Evolutionary conservation across 1,140 invertebrate genomes (phyloP).

Genomic region (Melanaphis sacchari): DNA sequence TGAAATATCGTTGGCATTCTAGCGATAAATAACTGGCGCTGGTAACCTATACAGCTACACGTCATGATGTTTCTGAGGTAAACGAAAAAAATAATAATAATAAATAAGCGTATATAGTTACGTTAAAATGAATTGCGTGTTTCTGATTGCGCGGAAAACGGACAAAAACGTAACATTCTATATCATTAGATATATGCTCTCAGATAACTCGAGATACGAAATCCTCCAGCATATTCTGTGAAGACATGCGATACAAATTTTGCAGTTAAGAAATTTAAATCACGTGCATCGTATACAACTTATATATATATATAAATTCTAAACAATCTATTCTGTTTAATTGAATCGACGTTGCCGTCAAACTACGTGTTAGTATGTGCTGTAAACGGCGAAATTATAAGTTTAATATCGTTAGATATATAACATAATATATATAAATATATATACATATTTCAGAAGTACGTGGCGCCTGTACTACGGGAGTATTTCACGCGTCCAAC

Average conservation of each 20-base stretch:
- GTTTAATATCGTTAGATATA: neutral
- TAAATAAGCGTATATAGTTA: neutral
- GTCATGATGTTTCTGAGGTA: neutral
- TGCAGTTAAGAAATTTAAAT: neutral
- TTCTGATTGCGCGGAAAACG: neutral
- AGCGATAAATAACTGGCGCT: neutral
- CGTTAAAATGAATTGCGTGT: neutral
- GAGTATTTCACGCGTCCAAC: neutral
- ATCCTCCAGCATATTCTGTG: neutral
- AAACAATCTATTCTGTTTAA: neutral
- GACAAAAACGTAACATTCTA: neutral
- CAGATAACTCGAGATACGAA: neutral
- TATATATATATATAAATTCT: neutral
- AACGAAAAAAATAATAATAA: neutral
- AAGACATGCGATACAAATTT: neutral
- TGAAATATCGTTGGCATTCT: neutral
- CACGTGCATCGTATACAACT: neutral
- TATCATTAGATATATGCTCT: neutral
- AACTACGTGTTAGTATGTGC: neutral
- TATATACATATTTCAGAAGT: neutral
- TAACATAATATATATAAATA: neutral
- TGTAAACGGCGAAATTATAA: neutral
- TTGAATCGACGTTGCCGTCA: neutral
- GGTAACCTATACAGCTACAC: neutral
- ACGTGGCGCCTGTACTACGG: neutral